These are phyloP conservation scores for Drosophila quinaria DNA, from an alignment of 2,888 invertebrate genomes.

Conservation along the genomic window DNA sequence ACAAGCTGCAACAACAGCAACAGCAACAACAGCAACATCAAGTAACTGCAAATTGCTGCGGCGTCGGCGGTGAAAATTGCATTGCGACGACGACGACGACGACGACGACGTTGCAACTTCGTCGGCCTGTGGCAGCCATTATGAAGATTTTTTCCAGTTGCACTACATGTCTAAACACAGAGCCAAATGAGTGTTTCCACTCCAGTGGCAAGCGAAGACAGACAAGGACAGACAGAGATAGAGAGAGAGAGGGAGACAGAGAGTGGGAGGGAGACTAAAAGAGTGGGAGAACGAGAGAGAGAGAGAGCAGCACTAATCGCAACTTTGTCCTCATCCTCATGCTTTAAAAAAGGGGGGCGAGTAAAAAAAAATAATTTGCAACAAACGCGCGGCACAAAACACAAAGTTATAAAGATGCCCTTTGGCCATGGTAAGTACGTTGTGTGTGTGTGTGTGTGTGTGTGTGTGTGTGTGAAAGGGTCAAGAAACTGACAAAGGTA, in stretches of 20 bases:
- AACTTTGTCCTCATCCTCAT: conserved; percentile 55
- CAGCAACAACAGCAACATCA: conserved; percentile 46
- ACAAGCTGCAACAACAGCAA: conserved; percentile 64
- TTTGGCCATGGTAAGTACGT: conserved; percentile 28
- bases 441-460: not conserved
- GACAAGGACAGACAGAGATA: conserved; percentile 6
- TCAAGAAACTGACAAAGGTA: conserved; percentile 54
- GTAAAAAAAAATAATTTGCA: conserved; percentile 65
- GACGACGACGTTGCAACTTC: conserved; percentile 35
- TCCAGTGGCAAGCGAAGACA: conserved; percentile 33
- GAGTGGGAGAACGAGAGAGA: conserved; percentile 11
- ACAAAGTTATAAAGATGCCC: conserved; percentile 62
- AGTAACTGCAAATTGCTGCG: conserved; percentile 66
- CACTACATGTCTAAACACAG: conserved; percentile 79
- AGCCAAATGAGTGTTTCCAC: conserved; percentile 77
- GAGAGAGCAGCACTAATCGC: conserved; percentile 64
- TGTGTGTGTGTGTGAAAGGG: conserved; percentile 18
- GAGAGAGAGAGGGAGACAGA: conserved; percentile 21
- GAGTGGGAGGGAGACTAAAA: not conserved
- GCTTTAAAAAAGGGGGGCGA: not conserved
- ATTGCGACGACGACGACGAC: conserved; percentile 45
- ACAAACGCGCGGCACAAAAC: conserved; percentile 43
- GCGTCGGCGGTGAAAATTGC: conserved; percentile 70
- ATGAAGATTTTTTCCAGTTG: conserved; percentile 80
- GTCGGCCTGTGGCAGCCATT: conserved; percentile 74